Percentiles rank a stretch among this genome's conserved stretches.
phyloP scores from a whole-genome alignment of 1,140 invertebrate species.

The Rhynchophorus ferrugineus region DNA sequence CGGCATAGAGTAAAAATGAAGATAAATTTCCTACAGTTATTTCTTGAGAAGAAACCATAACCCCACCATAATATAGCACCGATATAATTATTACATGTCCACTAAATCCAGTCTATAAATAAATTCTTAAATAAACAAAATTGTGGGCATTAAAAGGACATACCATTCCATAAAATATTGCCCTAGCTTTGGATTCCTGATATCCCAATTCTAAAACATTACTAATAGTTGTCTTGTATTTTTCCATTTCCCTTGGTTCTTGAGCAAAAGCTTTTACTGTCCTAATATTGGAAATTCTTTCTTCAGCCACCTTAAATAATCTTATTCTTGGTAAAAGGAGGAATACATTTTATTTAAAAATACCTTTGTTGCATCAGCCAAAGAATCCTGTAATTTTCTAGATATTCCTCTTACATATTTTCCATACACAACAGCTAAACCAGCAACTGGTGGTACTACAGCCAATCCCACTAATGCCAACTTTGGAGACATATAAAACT shows the following conservation, averaged over 20 bases:
- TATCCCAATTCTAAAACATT: slow-evolving; percentile 73
- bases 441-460: slow-evolving; percentile 83
- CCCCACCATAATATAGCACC: slow-evolving; percentile 89
- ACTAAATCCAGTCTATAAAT: slow-evolving; percentile 66
- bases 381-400: slow-evolving; percentile 69
- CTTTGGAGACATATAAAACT: slow-evolving; percentile 86
- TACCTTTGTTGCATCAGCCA: slow-evolving; percentile 64
- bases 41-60: slow-evolving; percentile 72
- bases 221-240: slow-evolving; percentile 63
- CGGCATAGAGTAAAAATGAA: slow-evolving; percentile 86
- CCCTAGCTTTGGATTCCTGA: slow-evolving; percentile 79
- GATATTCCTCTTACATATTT: slow-evolving; percentile 82
- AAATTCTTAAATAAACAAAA: neutral
- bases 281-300: slow-evolving; percentile 86
- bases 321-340: neutral
- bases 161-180: slow-evolving; percentile 88
- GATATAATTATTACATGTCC: slow-evolving; percentile 88
- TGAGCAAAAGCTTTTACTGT: slow-evolving; percentile 91
- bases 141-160: slow-evolving; percentile 3
- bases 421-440: slow-evolving; percentile 80
- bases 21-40: slow-evolving; percentile 86
- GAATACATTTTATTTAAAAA: neutral
- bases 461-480: slow-evolving; percentile 76
- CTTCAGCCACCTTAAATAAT: slow-evolving; percentile 64
- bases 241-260: slow-evolving; percentile 67